A percentile compares a stretch with the other conserved stretches of the same genome.
Evolutionary conservation across 2,113 vertebrate genomes (phyloP).

Genomic region (Anseranas semipalmata): DNA sequence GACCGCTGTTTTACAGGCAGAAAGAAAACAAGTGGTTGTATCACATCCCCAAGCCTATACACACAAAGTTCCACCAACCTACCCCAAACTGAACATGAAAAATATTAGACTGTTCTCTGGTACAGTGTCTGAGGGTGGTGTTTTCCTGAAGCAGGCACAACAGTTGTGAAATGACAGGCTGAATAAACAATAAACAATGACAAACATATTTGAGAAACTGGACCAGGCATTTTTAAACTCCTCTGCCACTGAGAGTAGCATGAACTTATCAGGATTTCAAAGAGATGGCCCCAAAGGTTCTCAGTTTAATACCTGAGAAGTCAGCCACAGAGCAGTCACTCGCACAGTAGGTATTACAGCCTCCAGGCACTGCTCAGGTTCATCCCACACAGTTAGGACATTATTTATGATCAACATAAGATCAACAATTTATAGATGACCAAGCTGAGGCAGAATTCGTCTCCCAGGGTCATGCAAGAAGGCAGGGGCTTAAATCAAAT

Average conservation of each 20-base stretch:
- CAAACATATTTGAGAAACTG: neutral
- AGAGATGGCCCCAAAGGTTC: neutral
- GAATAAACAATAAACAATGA: neutral
- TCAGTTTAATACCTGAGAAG: neutral
- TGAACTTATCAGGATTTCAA: neutral
- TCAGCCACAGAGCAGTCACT: neutral
- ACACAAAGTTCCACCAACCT: neutral
- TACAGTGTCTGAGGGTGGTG: neutral
- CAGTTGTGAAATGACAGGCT: neutral
- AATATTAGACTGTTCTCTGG: neutral
- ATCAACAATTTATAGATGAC: neutral
- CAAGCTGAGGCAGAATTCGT: neutral
- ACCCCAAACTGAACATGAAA: neutral
- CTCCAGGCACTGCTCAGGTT: neutral
- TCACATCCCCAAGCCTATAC: neutral
- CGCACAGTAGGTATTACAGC: neutral
- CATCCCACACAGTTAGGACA: accelerated
- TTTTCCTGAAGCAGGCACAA: neutral
- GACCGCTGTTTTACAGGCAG: neutral
- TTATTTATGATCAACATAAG: too few relatives aligned
- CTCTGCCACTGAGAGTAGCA: neutral
- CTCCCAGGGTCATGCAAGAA: neutral
- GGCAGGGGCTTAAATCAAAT: neutral
- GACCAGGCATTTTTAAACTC: neutral
- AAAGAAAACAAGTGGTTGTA: neutral